phyloP scores from a whole-genome alignment of 2,797 vertebrate genomes.

The Karalla daura region DNA sequence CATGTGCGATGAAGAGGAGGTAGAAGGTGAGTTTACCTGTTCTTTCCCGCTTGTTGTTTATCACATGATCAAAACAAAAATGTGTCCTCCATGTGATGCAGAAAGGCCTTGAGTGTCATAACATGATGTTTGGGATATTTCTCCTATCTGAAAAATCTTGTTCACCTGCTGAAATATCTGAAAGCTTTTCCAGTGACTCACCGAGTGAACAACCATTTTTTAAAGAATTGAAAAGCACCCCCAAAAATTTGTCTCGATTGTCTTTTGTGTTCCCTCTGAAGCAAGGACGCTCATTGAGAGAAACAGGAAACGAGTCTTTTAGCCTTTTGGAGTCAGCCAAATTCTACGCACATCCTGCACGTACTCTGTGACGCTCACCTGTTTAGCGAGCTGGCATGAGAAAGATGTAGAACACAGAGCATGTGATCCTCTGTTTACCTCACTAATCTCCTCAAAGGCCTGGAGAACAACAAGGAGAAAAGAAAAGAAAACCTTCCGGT shows the following conservation, averaged over 20 bases:
- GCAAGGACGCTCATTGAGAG: slow-evolving; percentile 3
- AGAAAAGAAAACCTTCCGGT: neutral
- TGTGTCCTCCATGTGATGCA: neutral
- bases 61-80: too few species aligned
- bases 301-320: slow-evolving; percentile 5
- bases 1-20: slow-evolving; percentile 95
- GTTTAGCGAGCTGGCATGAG: slow-evolving; percentile 38
- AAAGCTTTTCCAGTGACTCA: too few species aligned
- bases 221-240: too few species aligned
- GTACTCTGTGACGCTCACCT: slow-evolving; percentile 26
- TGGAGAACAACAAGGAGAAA: slow-evolving; percentile 25
- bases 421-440: slow-evolving; percentile 67
- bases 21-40: slow-evolving; percentile 88
- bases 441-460: slow-evolving; percentile 54
- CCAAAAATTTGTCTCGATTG: too few species aligned
- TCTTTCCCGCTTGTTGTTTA: neutral
- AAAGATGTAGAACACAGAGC: slow-evolving; percentile 53
- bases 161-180: too few species aligned
- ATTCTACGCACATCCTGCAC: slow-evolving; percentile 24
- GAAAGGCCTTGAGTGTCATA: neutral
- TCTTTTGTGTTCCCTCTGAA: neutral
- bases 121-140: too few species aligned
- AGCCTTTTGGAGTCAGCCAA: slow-evolving; percentile 10
- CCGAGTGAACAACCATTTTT: too few species aligned
- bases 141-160: too few species aligned